These are phyloP conservation scores for Speoplatyrhinus poulsoni DNA, from an alignment of 2,113 vertebrate genomes.

Conservation along the genomic window DNA sequence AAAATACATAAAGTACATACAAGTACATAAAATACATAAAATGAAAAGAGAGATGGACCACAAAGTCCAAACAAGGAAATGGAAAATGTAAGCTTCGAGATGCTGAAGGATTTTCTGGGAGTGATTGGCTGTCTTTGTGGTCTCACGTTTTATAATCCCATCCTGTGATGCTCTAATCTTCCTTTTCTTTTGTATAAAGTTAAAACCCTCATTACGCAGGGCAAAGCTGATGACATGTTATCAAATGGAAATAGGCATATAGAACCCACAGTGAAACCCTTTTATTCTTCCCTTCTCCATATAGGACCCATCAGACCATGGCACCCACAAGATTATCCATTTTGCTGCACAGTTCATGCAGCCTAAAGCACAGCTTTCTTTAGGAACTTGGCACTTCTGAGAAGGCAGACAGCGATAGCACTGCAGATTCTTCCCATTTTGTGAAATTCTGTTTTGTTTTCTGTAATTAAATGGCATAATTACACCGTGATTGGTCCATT, in stretches of 20 bases:
- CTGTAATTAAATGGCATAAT: slow-evolving; percentile 62
- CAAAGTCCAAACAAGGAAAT: slow-evolving; percentile 56
- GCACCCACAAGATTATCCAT: slow-evolving; percentile 45
- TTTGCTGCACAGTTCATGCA: slow-evolving; percentile 43
- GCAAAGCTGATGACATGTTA: slow-evolving; percentile 63
- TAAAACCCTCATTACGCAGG: slow-evolving; percentile 68
- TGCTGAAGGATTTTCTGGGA: slow-evolving; percentile 62
- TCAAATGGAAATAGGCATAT: slow-evolving; percentile 66
- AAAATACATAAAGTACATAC: not conserved
- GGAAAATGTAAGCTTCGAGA: slow-evolving; percentile 58
- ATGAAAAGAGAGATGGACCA: not conserved
- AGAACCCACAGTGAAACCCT: slow-evolving; percentile 39
- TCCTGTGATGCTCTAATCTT: slow-evolving; percentile 71
- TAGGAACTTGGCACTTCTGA: slow-evolving; percentile 19
- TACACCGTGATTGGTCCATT: slow-evolving; percentile 49
- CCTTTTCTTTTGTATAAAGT: slow-evolving; percentile 60
- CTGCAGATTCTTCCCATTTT: slow-evolving; percentile 30
- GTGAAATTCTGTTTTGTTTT: slow-evolving; percentile 32
- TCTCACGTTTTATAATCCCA: slow-evolving; percentile 65
- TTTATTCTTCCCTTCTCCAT: slow-evolving; percentile 54
- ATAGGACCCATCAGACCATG: slow-evolving; percentile 36
- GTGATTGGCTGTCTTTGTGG: slow-evolving; percentile 68
- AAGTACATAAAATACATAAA: not conserved
- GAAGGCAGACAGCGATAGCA: slow-evolving; percentile 25
- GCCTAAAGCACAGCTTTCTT: slow-evolving; percentile 23